Percentiles rank a stretch among this genome's conserved stretches.
phyloP scores from a whole-genome alignment of 2,888 invertebrate genomes.

The Hydrotaea diabolus region DNA sequence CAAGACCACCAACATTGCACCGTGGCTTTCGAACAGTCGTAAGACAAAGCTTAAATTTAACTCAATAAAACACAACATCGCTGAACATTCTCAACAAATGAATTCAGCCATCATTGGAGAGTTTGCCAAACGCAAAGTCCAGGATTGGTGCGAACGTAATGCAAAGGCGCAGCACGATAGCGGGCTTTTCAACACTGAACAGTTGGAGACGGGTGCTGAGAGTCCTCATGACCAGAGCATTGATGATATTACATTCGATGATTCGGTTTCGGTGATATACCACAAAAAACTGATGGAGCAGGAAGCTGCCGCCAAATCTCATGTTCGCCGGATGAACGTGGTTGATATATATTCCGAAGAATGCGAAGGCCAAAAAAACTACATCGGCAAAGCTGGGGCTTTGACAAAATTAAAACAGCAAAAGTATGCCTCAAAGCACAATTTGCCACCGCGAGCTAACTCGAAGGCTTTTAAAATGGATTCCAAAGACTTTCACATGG shows the following conservation, averaged over 20 bases:
- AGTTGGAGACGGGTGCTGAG: constrained; percentile 28
- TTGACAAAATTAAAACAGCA: constrained; percentile 64
- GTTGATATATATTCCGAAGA: neutral
- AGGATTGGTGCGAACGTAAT: constrained; percentile 72
- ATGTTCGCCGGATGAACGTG: neutral
- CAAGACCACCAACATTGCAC: constrained; percentile 63
- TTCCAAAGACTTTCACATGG: neutral
- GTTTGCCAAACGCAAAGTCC: constrained; percentile 71
- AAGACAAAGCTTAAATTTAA: constrained; percentile 69
- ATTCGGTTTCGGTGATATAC: constrained; percentile 67
- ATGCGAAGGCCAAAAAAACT: constrained; percentile 45
- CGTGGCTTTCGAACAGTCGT: constrained; percentile 70
- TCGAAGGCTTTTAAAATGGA: constrained; percentile 65
- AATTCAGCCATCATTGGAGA: constrained; percentile 63
- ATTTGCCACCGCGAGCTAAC: constrained; percentile 67
- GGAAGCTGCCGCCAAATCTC: neutral
- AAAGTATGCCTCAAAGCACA: constrained; percentile 59
- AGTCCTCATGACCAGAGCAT: constrained; percentile 22
- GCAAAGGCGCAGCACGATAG: constrained; percentile 49
- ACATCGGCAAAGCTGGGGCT: constrained; percentile 69
- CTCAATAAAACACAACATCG: constrained; percentile 60
- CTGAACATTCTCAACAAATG: constrained; percentile 53
- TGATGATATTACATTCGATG: constrained; percentile 70
- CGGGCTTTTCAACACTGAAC: neutral
- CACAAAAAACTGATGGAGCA: constrained; percentile 13